A percentile compares a stretch with the other conserved stretches of the same genome.
Evolutionary conservation across 2,888 invertebrate species (phyloP).

Genomic region (Drosophila limbata): DNA sequence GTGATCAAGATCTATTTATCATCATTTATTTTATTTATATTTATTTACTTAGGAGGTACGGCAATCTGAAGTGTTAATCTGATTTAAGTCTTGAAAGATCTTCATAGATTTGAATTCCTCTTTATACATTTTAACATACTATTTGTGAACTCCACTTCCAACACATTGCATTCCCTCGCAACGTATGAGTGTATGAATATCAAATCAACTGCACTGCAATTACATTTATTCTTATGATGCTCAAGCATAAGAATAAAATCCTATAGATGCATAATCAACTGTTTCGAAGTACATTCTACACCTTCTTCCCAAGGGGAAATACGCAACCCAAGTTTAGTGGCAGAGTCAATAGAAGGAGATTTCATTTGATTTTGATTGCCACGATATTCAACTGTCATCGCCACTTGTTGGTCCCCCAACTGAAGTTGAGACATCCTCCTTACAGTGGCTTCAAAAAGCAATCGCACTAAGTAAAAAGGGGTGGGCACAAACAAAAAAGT

Average conservation of each 20-base stretch:
- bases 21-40: no score
- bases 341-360: conserved; percentile 46
- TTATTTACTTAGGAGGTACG: no score
- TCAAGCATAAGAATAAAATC: conserved; percentile 21
- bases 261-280: conserved; percentile 47
- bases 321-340: conserved; percentile 1
- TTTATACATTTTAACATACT: no score
- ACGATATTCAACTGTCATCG: conserved; percentile 77
- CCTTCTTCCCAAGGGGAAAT: not conserved
- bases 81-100: no score
- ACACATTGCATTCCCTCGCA: not conserved
- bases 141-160: no score
- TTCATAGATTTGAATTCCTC: no score
- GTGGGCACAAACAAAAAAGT: conserved; percentile 53
- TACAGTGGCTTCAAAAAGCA: conserved; percentile 40
- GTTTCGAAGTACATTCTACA: conserved; percentile 26
- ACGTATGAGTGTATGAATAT: not conserved
- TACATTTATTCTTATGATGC: conserved; percentile 11
- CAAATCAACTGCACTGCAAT: conserved; percentile 8
- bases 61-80: not conserved
- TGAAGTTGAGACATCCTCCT: not conserved
- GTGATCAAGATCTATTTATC: no score
- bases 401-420: conserved; percentile 75
- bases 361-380: conserved; percentile 81
- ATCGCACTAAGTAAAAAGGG: conserved; percentile 66